Conservation (phyloP, 2,888 invertebrate species). For the Heliconius erato region DNA sequence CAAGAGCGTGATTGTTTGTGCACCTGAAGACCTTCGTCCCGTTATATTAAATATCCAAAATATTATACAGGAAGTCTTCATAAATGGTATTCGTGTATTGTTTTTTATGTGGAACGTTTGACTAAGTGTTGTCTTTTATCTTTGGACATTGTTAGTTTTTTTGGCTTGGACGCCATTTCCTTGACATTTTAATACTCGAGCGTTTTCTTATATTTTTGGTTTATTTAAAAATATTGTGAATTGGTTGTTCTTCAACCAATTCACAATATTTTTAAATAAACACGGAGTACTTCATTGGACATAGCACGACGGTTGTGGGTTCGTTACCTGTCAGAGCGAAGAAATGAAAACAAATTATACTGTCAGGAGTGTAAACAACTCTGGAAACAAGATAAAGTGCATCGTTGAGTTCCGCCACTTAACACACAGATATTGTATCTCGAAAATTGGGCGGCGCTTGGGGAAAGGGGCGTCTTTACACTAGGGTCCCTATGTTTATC, state of each 20-base stretch:
- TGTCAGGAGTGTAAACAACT: neutral
- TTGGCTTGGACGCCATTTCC: neutral
- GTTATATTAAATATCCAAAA: conserved; percentile 50
- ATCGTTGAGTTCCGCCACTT: neutral
- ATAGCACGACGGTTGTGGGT: too few relatives aligned
- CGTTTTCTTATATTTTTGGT: neutral
- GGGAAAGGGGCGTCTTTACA: too few relatives aligned
- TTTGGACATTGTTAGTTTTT: neutral
- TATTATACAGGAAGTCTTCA: conserved; percentile 10
- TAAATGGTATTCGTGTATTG: conserved; percentile 1
- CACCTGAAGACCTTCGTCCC: conserved; percentile 48
- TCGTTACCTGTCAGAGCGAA: too few relatives aligned
- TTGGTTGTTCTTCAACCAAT: too few relatives aligned
- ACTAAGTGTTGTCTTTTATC: neutral
- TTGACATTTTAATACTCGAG: neutral
- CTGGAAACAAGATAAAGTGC: neutral
- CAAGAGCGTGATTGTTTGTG: conserved; percentile 45
- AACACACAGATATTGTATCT: too few relatives aligned
- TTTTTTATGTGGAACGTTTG: neutral
- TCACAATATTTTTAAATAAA: too few relatives aligned
- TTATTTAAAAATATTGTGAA: neutral
- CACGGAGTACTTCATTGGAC: too few relatives aligned
- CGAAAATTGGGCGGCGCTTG: too few relatives aligned
- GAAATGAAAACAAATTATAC: too few relatives aligned
- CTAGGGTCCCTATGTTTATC: too few relatives aligned